Evolutionary conservation across 23 tunicate species (phyloP).

Genomic region (Trididemnum miniatum): DNA sequence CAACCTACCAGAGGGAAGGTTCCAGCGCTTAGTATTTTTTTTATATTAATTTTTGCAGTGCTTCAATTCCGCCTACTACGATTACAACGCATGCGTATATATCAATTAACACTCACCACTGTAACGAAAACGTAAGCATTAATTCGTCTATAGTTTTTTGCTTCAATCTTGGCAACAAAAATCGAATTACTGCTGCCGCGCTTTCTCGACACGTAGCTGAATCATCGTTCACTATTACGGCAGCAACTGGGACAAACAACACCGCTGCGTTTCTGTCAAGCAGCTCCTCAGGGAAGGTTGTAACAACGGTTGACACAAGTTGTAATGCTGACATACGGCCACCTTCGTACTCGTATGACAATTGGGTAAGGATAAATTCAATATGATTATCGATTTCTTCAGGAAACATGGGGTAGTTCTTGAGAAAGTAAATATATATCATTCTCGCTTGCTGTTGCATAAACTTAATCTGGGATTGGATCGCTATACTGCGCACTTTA

Average conservation of each 20-base stretch:
- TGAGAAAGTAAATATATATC: conserved; percentile 58
- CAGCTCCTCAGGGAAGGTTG: conserved; percentile 35
- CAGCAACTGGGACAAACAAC: conserved; percentile 66
- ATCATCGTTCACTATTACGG: conserved; percentile 70
- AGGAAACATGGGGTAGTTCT: conserved; percentile 55
- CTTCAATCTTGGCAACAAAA: conserved; percentile 39
- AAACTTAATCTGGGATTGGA: conserved; percentile 55
- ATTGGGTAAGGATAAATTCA: conserved; percentile 64
- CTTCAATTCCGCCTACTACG: no score
- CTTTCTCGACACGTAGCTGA: conserved; percentile 60
- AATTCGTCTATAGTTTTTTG: conserved; percentile 44
- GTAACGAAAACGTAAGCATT: conserved; percentile 34
- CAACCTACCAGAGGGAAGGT: no score
- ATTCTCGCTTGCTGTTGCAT: conserved; percentile 55
- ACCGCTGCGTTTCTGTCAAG: conserved; percentile 30
- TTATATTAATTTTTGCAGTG: no score
- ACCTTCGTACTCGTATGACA: conserved; percentile 70
- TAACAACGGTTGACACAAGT: conserved; percentile 46
- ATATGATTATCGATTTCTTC: conserved; percentile 37
- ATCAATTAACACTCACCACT: conserved; percentile 91
- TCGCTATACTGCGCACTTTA: conserved; percentile 60
- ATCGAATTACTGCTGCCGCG: conserved; percentile 54
- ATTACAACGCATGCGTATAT: no score
- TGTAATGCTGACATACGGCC: conserved; percentile 75
- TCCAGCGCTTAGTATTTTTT: no score